Evolutionary conservation across 2,888 invertebrate genomes (phyloP).

Genomic region (Phanerotoma sp.): DNA sequence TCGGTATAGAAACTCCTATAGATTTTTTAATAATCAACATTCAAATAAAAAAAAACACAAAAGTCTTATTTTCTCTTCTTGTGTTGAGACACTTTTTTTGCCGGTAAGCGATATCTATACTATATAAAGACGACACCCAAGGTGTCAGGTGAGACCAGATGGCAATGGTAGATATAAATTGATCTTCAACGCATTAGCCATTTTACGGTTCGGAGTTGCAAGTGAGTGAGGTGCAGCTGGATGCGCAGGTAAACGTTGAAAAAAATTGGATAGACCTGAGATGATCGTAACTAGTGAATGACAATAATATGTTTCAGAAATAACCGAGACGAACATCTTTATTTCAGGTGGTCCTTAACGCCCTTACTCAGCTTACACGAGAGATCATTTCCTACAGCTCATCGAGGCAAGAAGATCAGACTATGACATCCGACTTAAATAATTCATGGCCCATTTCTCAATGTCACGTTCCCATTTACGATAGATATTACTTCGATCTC

Average conservation of each 20-base stretch:
- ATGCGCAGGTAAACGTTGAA: slow-evolving; percentile 8
- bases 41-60: slow-evolving; percentile 40
- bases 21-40: too few species aligned
- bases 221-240: slow-evolving; percentile 14
- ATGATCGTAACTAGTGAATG: slow-evolving; percentile 43
- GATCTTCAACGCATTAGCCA: slow-evolving; percentile 47
- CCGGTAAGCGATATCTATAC: slow-evolving; percentile 50
- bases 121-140: slow-evolving; percentile 47
- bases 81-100: too few species aligned
- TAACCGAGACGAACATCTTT: slow-evolving; percentile 3
- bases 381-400: neutral
- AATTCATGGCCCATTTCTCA: slow-evolving; percentile 3
- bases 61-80: too few species aligned
- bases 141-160: slow-evolving; percentile 51
- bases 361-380: neutral
- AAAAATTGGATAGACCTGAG: slow-evolving; percentile 32
- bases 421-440: neutral
- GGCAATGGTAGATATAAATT: slow-evolving; percentile 45
- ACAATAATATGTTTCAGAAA: slow-evolving; percentile 38
- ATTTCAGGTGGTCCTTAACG: slow-evolving; percentile 14
- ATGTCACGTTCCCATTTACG: neutral
- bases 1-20: too few species aligned
- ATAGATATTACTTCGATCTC: neutral
- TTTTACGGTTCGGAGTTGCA: slow-evolving; percentile 38
- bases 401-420: slow-evolving; percentile 1